Base-by-base conservation (phyloP, 2,113 vertebrate genomes). In the Lynx canadensis region DNA sequence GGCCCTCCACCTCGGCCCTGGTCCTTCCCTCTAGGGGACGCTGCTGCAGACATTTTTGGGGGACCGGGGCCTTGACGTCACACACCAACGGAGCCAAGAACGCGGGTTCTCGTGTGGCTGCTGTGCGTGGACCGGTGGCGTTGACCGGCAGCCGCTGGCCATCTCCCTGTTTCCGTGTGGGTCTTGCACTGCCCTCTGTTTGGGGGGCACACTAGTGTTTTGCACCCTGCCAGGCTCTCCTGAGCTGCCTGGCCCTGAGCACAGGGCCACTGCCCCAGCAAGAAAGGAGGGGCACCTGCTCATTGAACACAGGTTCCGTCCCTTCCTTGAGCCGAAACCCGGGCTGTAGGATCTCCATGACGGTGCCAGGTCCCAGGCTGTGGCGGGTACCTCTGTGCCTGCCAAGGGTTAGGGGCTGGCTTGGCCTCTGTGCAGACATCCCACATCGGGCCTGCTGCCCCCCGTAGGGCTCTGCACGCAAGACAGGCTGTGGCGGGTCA, bases 391-490 rank as follows among this genome's bases (percentile, higher is more conserved):
- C 45, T 23, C 60, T 2, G 4, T 31, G 11, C 63, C 94, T 2
- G 21, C 84, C 14, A 5, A 76, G 15, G 10, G 86, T 29, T 1
- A 27, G 9, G 6, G 5, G 65, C 36, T 1, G 36, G 25, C 66
- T 6, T 50, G 18, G 74, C 83, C 36, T 65, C 31, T 8, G 33
- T 55, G 13, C 2, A 10, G 38, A 16, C 6, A 2, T 25, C 63
- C 82, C 12, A 1, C 8, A 3, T 66, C 11, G 1, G 31, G 38
- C 4, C 7, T 4, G 25, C 31, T 33, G 41, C 3, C 60, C 73
- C 60, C 73, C 3, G 0, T 21, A 5, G 41, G 10, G 6, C 9
- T 1, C 45, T 2, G 3, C 4, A 2, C 25, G 29, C 29, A 33
- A 29, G 41, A 15, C 18, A 38, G 66, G 33, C 21, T 31, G 14